Percentiles rank a stretch among this genome's conserved stretches.
phyloP scores from a whole-genome alignment of 2,888 invertebrate genomes.

The Idaea aversata region DNA sequence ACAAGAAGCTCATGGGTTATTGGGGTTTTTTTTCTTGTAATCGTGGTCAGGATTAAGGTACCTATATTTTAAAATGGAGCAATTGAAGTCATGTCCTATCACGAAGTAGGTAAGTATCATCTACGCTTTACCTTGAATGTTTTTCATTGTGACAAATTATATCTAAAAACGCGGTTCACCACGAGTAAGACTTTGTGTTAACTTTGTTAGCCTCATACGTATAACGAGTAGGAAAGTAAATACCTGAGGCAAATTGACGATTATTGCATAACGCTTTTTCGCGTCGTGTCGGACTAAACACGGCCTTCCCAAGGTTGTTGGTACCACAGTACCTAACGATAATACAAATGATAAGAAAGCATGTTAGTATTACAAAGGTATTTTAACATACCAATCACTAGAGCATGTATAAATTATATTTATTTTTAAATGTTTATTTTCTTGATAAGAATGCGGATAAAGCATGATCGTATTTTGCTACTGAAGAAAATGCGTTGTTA shows the following conservation, averaged over 20 bases:
- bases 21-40: too few species aligned
- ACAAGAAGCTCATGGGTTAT: too few species aligned
- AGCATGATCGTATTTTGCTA: neutral
- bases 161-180: neutral
- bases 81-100: too few species aligned
- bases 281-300: slow-evolving; percentile 11
- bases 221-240: neutral
- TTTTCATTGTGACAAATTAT: neutral
- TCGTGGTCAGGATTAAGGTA: too few species aligned
- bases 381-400: slow-evolving; percentile 6
- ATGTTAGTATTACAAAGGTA: neutral
- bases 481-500: neutral
- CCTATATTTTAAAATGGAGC: too few species aligned
- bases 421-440: neutral
- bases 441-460: neutral
- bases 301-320: slow-evolving; percentile 14
- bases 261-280: slow-evolving; percentile 23
- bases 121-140: neutral
- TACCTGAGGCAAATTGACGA: slow-evolving; percentile 12
- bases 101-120: too few species aligned
- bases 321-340: slow-evolving; percentile 4
- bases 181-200: neutral
- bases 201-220: neutral
- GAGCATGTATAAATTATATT: neutral
- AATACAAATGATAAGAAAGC: slow-evolving; percentile 2